Base-by-base conservation (phyloP, 2,113 vertebrate genomes). In the Rhagologus leucostigma region DNA sequence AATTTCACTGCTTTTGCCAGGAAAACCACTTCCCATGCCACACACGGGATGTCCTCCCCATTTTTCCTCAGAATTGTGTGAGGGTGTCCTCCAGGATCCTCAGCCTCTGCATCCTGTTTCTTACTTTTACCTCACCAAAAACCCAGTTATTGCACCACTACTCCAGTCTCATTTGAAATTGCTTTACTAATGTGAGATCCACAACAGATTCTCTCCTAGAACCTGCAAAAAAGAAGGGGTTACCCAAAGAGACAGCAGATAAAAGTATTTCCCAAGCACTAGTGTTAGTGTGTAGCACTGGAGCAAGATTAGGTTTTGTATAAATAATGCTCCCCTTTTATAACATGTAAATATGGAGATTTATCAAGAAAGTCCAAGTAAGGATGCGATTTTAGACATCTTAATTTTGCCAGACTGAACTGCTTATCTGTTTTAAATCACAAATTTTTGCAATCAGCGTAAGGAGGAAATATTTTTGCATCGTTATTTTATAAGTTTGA, bases 391-490 rank as follows among this genome's bases (percentile, higher is more conserved):
- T 80, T 69, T 57, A 8, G 13, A 86, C 84, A 68, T 41, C 27
- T 18, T 30, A 21, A 5, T 62, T 93, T 73, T 76, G 6, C 3
- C 44, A 69, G 12, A 69, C 23, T 0, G 3, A 92, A 70, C 3
- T 22, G 1, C 1, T 65, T 27, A 29, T n/a, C 29, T 53, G 3
- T 57, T 89, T 79, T 49, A 86, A 59, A 84, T 67, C 9, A 47
- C 6, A 42, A 59, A 33, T 11, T 9, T 87, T 59, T 75, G 2
- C 10, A 49, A 24, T 35, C 6, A 35, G 3, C 0, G 0, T 29
- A 57, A 82, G 19, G 11, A 53, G 17, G 9, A 95, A 92, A 52
- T 42, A 4, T 27, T 63, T 83, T 82, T 70, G 7, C 5, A 11
- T 5, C 27, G 8, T 23, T 75, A 22, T 52, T 78, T 82, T 68